Base-by-base conservation (phyloP, 2,888 invertebrate species). In the Ferrisia virgata region DNA sequence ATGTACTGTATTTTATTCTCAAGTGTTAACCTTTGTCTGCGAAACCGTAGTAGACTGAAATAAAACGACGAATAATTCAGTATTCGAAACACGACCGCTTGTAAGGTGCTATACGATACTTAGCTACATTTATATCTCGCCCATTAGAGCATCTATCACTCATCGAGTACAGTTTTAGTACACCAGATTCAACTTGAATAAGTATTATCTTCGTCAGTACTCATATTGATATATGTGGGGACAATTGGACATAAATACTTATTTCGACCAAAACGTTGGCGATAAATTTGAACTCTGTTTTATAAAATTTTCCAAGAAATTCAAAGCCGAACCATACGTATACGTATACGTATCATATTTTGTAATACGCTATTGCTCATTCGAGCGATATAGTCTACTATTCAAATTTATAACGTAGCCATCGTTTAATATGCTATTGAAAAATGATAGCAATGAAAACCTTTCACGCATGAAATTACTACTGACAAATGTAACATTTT, bases 391-490 rank as follows among this genome's bases (percentile, higher is more conserved):
- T 22, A n/a, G n/a, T n/a, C n/a, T n/a, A 28, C 64, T 64, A 64
- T 64, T 64, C 64, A 64, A 64, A 64, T 28, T 28, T 64, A 64
- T 15, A 64, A 64, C 28, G 28, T 64, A 9, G 28, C 53, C 28
- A 28, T 64, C 64, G 64, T 64, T 64, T 64, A 64, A 64, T 64
- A 64, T 15, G 18, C 64, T 25, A 64, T 64, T 64, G 64, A 64
- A 64, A 64, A 64, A 64, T 64, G 64, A 64, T 64, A 64, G 64
- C 64, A 64, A 28, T 64, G 64, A 64, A 64, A 64, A 64, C 64
- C 64, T 64, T 64, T 64, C 64, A 64, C 64, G 64, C 64, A 64
- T 64, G 64, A 64, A 64, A 64, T 64, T 64, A 64, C 64, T 53
- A 64, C 64, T 28, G 64, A 64, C 64, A 64, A 64, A 64, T 64